Evolutionary conservation across 2,113 vertebrate genomes (phyloP), one percentile per base, ranked within the genome.

Genomic region (Paramisgurnus dabryanus): DNA sequence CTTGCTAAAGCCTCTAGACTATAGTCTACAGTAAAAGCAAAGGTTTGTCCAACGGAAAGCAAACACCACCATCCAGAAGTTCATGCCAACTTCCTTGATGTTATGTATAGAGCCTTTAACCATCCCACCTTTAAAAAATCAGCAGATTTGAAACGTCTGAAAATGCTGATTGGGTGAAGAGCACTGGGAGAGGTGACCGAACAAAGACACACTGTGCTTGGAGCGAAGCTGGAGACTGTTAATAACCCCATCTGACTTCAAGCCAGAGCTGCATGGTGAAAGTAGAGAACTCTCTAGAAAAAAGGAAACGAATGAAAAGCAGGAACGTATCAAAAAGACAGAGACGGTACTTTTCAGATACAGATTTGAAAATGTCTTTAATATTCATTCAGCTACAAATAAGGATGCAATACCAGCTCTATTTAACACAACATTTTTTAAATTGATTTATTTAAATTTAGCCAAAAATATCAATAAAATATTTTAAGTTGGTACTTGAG

Each of bases 181-280:
- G 67, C 47, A 80, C 45, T 22, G 67, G 45, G 67, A 68, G 83
- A 55, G 74, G 43, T 78, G n/a, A 41, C 15, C 43, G 45, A 82
- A 85, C 80, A 85, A 85, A 85, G 80, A 67, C 22, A 69, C 84
- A 80, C 77, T 85, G 84, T 85, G 55, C 72, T 71, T 71, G 67
- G 61, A 60, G 60, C 70, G n/a, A 72, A 78, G 71, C 71, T 67
- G 80, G 71, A 82, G 74, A 82, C 72, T 76, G 43, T 58, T 61
- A 45, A 76, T 61, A 77, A 58, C 65, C 77, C 61, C 67, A 73
- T 76, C 71, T 57, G 71, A 43, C 70, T 45, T 55, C 65, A 66
- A 63, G 60, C 76, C 66, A 82, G 63, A 67, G 45, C 83, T 72
- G 58, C 58, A 27, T 10, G 34, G n/a, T 55, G 61, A 82, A 77